Evolutionary conservation across 2,888 invertebrate species (phyloP).

Genomic region (Rhingia rostrata): DNA sequence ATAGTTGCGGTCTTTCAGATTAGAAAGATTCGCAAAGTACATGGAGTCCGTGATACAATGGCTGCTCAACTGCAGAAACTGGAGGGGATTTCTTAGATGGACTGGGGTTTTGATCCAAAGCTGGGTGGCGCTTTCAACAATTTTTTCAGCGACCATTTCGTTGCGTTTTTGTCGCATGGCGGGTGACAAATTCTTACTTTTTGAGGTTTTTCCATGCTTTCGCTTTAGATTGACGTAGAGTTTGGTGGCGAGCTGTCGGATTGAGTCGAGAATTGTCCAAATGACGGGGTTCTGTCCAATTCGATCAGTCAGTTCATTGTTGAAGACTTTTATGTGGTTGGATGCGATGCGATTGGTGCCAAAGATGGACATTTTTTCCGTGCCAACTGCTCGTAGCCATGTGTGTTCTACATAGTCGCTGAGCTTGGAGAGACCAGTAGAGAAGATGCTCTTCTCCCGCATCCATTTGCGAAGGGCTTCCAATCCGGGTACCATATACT

Average conservation of each 20-base stretch:
- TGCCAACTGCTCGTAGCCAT: conserved; percentile 76
- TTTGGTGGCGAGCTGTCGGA: conserved; percentile 76
- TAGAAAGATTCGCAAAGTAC: conserved; percentile 71
- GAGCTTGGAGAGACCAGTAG: conserved; percentile 63
- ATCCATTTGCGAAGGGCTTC: conserved; percentile 77
- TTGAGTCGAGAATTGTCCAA: conserved; percentile 76
- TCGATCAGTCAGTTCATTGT: conserved; percentile 75
- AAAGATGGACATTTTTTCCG: conserved; percentile 78
- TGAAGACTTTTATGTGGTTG: conserved; percentile 77
- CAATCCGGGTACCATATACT: conserved; percentile 77
- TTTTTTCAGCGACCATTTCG: conserved; percentile 75
- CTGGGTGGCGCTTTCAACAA: conserved; percentile 77
- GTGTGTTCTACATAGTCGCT: conserved; percentile 76
- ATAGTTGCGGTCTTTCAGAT: conserved; percentile 69
- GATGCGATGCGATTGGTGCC: conserved; percentile 76
- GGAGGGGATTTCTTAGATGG: conserved; percentile 76
- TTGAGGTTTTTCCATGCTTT: conserved; percentile 54
- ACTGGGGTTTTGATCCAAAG: conserved; percentile 77
- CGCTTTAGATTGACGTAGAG: conserved; percentile 73
- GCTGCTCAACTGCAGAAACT: conserved; percentile 76
- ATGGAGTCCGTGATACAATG: conserved; percentile 77
- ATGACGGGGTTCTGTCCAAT: conserved; percentile 75
- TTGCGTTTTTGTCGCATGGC: conserved; percentile 61
- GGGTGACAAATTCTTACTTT: conserved; percentile 49
- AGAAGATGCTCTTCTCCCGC: conserved; percentile 76